phyloP scores from a whole-genome alignment of 2,888 invertebrate genomes.

The Meteorus cinctellus region DNA sequence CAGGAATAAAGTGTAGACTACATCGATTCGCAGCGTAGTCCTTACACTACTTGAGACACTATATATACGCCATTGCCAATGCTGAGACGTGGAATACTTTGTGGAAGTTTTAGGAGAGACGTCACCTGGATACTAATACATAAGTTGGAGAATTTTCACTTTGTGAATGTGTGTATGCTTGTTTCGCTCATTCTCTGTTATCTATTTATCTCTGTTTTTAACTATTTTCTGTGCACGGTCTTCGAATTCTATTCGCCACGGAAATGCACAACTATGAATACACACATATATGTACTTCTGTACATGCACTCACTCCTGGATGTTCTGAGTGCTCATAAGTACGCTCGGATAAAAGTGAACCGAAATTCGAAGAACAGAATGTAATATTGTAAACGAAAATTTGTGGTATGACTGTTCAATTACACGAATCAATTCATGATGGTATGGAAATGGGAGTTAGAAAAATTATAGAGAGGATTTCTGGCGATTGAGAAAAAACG shows the following conservation, averaged over 20 bases:
- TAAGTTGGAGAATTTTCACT: slow-evolving; percentile 18
- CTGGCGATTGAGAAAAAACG: not conserved
- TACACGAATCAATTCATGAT: not conserved
- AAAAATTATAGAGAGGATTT: not conserved
- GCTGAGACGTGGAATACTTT: slow-evolving; percentile 12
- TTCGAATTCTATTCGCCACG: slow-evolving; percentile 11
- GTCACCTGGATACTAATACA: slow-evolving; percentile 12
- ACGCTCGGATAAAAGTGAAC: slow-evolving; percentile 9
- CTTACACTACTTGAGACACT: slow-evolving; percentile 7
- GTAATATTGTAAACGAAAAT: not conserved
- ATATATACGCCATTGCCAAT: not conserved
- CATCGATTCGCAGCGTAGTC: slow-evolving; percentile 33
- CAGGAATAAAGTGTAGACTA: slow-evolving; percentile 15
- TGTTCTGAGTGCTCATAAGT: not conserved
- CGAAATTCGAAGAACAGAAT: not conserved
- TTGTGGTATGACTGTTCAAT: not conserved
- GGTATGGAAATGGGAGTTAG: not conserved
- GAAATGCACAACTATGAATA: not conserved
- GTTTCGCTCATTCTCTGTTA: not conserved
- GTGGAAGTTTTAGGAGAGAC: slow-evolving; percentile 6
- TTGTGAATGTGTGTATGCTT: slow-evolving; percentile 1
- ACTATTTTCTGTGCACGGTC: slow-evolving; percentile 8
- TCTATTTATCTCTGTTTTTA: slow-evolving; percentile 2
- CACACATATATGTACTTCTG: not conserved
- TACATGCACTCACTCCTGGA: not conserved